These are phyloP conservation scores for Drosophila aldrichi DNA, from an alignment of 2,888 invertebrate species.

Conservation along the genomic window DNA sequence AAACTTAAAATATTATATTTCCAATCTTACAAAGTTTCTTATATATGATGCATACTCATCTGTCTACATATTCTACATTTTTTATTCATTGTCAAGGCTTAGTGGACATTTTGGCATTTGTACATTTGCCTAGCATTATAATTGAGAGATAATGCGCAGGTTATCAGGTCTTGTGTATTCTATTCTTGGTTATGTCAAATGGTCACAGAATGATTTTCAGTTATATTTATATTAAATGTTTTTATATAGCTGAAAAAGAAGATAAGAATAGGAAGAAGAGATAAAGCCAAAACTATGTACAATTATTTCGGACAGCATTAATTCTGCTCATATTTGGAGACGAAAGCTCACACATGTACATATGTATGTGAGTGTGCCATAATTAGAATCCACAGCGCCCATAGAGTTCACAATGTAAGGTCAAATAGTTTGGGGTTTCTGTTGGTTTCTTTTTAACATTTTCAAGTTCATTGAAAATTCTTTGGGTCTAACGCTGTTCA, in stretches of 20 bases:
- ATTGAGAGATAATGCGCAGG: neutral
- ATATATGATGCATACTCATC: too few species aligned
- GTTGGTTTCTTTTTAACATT: neutral
- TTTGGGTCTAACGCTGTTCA: neutral
- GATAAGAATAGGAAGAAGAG: neutral
- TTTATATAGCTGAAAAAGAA: neutral
- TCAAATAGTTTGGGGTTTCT: neutral
- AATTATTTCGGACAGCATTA: too few species aligned
- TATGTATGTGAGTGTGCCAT: too few species aligned
- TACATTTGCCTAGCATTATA: neutral
- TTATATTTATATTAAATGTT: too few species aligned
- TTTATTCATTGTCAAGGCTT: neutral
- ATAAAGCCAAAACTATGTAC: neutral
- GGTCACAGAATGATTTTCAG: neutral
- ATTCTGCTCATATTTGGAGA: neutral
- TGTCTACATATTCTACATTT: neutral
- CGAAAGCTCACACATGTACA: neutral
- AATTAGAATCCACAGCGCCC: neutral
- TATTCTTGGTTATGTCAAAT: neutral
- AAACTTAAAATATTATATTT: neutral
- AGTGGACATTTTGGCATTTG: neutral
- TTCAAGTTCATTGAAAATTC: slow-evolving; percentile 17
- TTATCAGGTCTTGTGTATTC: neutral
- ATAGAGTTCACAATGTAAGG: neutral
- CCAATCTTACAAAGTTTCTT: neutral